A percentile compares a stretch with the other conserved stretches of the same genome.
phyloP scores from a whole-genome alignment of 2,113 vertebrate genomes.

The Cyrtonyx montezumae region DNA sequence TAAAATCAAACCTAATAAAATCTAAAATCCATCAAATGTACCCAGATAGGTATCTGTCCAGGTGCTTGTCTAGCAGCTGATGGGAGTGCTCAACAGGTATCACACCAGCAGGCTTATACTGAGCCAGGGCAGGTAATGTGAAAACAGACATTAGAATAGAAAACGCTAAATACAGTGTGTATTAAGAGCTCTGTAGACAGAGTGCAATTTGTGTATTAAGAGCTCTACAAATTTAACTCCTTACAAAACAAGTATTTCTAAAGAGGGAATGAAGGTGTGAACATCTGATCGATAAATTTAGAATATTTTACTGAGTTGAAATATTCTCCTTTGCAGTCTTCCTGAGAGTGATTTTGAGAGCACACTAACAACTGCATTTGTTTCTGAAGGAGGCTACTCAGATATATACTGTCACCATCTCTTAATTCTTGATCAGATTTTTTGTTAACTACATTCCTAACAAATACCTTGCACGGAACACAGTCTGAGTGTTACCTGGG shows the following conservation, averaged over 20 bases:
- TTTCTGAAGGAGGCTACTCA: neutral
- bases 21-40: neutral
- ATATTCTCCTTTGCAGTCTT: neutral
- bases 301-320: neutral
- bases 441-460: neutral
- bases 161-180: neutral
- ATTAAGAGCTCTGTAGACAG: neutral
- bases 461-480: neutral
- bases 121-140: neutral
- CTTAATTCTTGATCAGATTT: neutral
- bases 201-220: neutral
- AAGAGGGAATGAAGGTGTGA: neutral
- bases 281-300: neutral
- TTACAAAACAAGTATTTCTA: neutral
- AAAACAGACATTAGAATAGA: neutral
- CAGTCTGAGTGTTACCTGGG: conserved; percentile 79
- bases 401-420: neutral
- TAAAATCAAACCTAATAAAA: neutral
- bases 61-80: neutral
- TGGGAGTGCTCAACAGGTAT: neutral
- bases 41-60: neutral
- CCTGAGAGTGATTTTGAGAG: neutral
- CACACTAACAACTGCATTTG: neutral
- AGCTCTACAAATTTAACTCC: neutral
- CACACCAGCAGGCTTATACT: neutral